Evolutionary conservation across 2,797 vertebrate species (phyloP), one percentile per base, ranked within the genome.

Genomic region (Neosilurus hyrtlii): DNA sequence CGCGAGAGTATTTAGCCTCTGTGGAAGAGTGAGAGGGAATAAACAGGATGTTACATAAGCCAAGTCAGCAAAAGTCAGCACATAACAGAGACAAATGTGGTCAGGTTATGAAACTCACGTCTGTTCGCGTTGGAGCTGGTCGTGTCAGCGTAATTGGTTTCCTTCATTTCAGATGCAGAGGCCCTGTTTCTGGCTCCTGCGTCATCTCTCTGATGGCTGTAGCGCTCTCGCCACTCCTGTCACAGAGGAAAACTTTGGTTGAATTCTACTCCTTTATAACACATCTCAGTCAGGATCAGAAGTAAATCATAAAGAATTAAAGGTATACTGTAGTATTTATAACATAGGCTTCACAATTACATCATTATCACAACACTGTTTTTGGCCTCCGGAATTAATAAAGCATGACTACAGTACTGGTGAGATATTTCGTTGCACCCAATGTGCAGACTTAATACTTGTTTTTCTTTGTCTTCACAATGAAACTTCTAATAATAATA

Each of bases 151-250:
- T 97, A 97, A 86, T 91, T 96, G 52, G 96, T 96, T 86, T 98
- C 97, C 90, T 97, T 97, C 86, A 96, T 93, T 57, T 98, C 97
- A 15, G 95, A 86, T 70, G 86, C 82, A 26, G 86, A 83, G 59
- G 76, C 63, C 86, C 95, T 91, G 91, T 95, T 99, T 87, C 97
- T 94, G 59, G 96, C 91, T 0, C 95, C 88, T 4, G 93, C 91
- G n/a, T 97, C 96, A 0, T 98, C 97, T 89, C 96, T 93, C 75
- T 88, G 94, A 85, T 95, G 96, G 65, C 96, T 95, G 35, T 98
- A 99, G 0, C 96, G 95, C 75, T 99, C 97, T 91, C 97, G 97
- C 97, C 97, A 99, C 75, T 99, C 97, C 97, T 98, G 86, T 30
- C 80, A 84, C 18, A 82, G 26, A 83, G 16, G 12, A 80, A 26